A percentile compares a stretch with the other conserved stretches of the same genome.
These are phyloP conservation scores for Pheosia tremula DNA, from an alignment of 2,888 invertebrate species.

Conservation along the genomic window DNA sequence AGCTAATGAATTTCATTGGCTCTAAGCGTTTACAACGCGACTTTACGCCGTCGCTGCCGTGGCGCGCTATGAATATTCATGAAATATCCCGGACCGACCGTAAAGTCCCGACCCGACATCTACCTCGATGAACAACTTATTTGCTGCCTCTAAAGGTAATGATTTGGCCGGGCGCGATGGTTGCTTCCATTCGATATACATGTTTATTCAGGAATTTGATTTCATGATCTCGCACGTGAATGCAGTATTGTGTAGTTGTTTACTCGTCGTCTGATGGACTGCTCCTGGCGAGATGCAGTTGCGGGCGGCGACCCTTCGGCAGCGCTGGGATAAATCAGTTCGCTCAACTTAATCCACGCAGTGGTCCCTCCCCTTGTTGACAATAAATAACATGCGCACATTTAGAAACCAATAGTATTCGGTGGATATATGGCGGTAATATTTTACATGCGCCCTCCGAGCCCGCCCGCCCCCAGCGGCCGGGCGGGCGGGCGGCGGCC, in stretches of 20 bases:
- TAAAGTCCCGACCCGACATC: not conserved
- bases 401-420: constrained; percentile 34
- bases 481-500: not conserved
- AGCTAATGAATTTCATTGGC: constrained; percentile 1
- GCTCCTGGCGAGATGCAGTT: not conserved
- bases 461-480: not conserved
- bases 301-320: not conserved
- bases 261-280: not conserved
- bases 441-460: constrained; percentile 13
- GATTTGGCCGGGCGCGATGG: not conserved
- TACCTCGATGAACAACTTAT: not conserved
- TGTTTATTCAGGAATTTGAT: too few species aligned
- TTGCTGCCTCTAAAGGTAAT: not conserved
- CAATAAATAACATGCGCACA: constrained; percentile 38
- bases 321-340: constrained; percentile 23
- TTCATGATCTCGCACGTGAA: not conserved
- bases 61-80: constrained; percentile 1
- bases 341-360: constrained; percentile 27
- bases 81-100: not conserved
- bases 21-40: not conserved
- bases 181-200: too few species aligned
- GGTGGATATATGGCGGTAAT: constrained; percentile 24
- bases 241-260: not conserved
- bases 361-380: constrained; percentile 8
- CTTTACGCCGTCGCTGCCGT: not conserved